Base-by-base conservation (phyloP, 2,113 vertebrate genomes). In the Ovibos moschatus region DNA sequence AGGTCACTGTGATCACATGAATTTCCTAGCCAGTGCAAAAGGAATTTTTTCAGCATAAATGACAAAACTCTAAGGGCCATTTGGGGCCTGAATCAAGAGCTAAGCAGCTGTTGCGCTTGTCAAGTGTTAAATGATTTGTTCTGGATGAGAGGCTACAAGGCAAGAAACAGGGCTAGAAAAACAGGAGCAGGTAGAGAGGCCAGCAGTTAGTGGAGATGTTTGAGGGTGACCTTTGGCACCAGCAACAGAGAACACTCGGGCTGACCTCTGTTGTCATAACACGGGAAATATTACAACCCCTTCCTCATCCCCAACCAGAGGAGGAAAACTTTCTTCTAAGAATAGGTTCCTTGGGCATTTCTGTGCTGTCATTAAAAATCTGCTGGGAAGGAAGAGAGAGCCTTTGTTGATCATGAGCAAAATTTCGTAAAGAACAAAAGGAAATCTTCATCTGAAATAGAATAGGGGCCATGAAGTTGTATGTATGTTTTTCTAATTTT, bases 81-180 rank as follows among this genome's bases (percentile, higher is more conserved):
- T 87, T 84, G 2, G 89, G 33, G 27, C 17, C 43, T 36, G 62
- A 89, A 50, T 82, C 58, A 57, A 91, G 79, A 94, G 71, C 57
- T 74, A 93, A 95, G 57, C 86, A 81, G 64, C 86, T 96, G 86
- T 64, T 74, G 88, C 2, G 9, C 51, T 93, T 96, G 92, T 93
- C 86, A 67, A 45, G 36, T 81, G 45, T 90, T 83, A 89, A 95
- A 47, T 87, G 74, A 93, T 93, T 96, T 87, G 85, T 71, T 93
- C 89, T 85, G 76, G 76, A 64, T 95, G 36, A 81, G 82, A 94
- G 28, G 53, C 76, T 87, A 19, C 15, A 79, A 50, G 81, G 58
- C 62, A 87, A 74, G 51, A 87, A 85, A 30, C 16, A 5, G 43
- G 64, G 47, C 43, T 82, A 16, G 89, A 4, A 81, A 92, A 84